Percentiles rank a stretch among this genome's conserved stretches.
Evolutionary conservation across 2,797 vertebrate species (phyloP).

Genomic region (Cyclura pinguis): DNA sequence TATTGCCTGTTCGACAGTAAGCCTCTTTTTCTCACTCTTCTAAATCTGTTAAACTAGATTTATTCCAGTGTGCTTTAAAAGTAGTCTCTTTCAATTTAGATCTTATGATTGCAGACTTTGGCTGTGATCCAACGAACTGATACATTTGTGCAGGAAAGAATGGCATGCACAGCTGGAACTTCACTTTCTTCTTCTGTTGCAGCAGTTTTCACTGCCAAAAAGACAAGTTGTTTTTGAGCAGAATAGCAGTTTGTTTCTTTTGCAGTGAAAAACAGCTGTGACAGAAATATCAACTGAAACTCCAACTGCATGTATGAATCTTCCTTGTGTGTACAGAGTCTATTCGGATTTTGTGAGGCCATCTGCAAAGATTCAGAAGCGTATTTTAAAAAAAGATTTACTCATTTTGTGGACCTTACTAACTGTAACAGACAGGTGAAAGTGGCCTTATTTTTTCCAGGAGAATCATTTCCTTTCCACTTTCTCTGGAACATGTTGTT

Average conservation of each 20-base stretch:
- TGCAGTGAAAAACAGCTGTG: neutral
- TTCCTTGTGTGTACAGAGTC: neutral
- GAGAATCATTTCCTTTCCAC: neutral
- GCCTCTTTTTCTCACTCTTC: slow-evolving; percentile 52
- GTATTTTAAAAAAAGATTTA: neutral
- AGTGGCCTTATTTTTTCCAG: too few relatives aligned
- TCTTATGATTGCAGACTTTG: slow-evolving; percentile 28
- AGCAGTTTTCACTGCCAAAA: slow-evolving; percentile 3
- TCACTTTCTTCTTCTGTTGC: slow-evolving; percentile 17
- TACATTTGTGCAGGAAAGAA: slow-evolving; percentile 12
- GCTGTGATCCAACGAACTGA: slow-evolving; percentile 23
- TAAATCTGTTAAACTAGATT: slow-evolving; percentile 52
- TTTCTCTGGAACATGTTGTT: neutral
- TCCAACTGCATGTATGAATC: neutral
- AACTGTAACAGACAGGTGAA: too few relatives aligned
- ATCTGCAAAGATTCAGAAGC: neutral
- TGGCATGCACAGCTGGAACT: neutral
- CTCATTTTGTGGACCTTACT: neutral
- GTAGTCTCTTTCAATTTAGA: slow-evolving; percentile 47
- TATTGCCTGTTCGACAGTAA: slow-evolving; percentile 53
- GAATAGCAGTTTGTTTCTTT: slow-evolving; percentile 13
- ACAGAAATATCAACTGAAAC: neutral
- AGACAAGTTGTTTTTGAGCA: neutral
- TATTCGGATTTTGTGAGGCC: neutral
- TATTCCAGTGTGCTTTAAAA: slow-evolving; percentile 55